Base-by-base conservation (phyloP, 2,888 invertebrate genomes). In the Cyclophora albipunctata region DNA sequence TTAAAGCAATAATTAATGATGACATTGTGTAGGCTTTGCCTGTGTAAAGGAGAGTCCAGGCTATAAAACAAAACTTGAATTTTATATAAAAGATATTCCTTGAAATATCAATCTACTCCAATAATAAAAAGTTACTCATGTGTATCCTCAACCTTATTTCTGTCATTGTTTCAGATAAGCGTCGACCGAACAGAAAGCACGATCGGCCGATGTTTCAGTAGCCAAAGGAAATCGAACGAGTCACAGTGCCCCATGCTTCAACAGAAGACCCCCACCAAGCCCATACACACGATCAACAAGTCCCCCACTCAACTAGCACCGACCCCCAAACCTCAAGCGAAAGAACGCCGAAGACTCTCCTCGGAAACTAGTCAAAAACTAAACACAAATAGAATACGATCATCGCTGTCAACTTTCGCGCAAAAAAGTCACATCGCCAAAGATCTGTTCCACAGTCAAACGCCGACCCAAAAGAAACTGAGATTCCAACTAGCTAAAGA, bases 401-500 rank as follows among this genome's bases (percentile, higher is more conserved):
- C 88, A 2, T 89, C 90, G 2, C 66, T 89, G 3, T 85, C 87
- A 47, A 82, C 74, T 60, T 89, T 89, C 66, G 84, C 89, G 71
- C 84, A 89, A 51, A 89, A 89, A 76, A 84, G 81, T 57, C 87
- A 87, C 62, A 74, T 86, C 50, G 83, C 88, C 58, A 88, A 88
- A 76, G 86, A 84, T 60, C 73, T 84, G 54, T 68, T 85, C 50
- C 91, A 88, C 62, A 83, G 91, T 3, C 91, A 91, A 45, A 92
- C 92, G n/a, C 92, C 93, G 33, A 93, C 93, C 70, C 94, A 95
- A 67, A 95, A 95, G 81, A 95, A 95, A 75, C 84, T 95, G 58
- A 90, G 95, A 58, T 95, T 95, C 76, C 95, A 95, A 72, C 81
- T 96, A 67, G 95, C 95, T 53, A 96, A 96, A 75, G 97, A 97